A percentile compares a stretch with the other conserved stretches of the same genome.
Conservation (phyloP, 2,888 invertebrate species). For the Brachyopa scutellaris region DNA sequence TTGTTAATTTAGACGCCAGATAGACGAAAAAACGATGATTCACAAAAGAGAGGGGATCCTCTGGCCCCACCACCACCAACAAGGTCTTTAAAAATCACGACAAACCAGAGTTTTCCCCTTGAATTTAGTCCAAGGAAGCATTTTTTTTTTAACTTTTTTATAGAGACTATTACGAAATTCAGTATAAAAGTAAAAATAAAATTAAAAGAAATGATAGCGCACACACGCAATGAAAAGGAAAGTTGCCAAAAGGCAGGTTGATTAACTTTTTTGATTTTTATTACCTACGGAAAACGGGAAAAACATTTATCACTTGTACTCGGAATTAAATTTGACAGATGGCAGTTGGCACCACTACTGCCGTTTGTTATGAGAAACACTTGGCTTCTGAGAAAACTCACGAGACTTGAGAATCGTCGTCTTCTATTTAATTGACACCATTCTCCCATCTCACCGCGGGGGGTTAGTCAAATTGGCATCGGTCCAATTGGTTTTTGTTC, state of each 20-base stretch:
- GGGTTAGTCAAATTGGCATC: conserved; percentile 13
- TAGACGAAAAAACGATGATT: too few species aligned
- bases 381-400: conserved; percentile 34
- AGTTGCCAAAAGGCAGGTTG: neutral
- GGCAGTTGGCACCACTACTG: conserved; percentile 7
- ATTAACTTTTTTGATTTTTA: neutral
- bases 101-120: neutral
- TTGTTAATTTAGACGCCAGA: neutral
- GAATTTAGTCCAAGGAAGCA: neutral
- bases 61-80: neutral
- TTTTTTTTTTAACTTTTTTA: neutral
- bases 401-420: conserved; percentile 8
- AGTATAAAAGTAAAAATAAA: conserved; percentile 15
- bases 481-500: neutral
- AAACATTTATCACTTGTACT: conserved; percentile 7
- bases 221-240: neutral
- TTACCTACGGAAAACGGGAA: too few species aligned
- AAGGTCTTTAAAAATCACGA: conserved; percentile 11
- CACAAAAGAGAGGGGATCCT: too few species aligned
- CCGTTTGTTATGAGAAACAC: conserved; percentile 22
- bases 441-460: conserved; percentile 2
- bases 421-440: neutral
- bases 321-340: neutral
- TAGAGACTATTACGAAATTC: conserved; percentile 4
- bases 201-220: conserved; percentile 8